Conservation (phyloP, 2,888 invertebrate species). For the Latrodectus hesperus region DNA sequence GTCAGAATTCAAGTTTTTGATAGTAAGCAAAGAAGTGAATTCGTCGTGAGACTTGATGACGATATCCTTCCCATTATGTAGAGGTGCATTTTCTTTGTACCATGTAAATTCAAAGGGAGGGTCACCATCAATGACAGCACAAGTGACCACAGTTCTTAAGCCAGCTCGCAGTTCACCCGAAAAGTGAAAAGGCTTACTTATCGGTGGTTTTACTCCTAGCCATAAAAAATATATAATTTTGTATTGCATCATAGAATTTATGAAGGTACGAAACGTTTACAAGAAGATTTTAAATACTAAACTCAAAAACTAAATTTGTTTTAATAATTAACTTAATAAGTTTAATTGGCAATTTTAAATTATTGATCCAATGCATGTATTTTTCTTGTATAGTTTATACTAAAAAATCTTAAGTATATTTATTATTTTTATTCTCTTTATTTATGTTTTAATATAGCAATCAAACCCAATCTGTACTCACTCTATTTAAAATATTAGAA, state of each 20-base stretch:
- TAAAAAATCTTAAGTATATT: too few species aligned
- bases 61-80: background rate
- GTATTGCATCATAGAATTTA: background rate
- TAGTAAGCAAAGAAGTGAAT: constrained; percentile 21
- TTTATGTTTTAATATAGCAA: too few species aligned
- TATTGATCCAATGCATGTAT: too few species aligned
- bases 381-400: too few species aligned
- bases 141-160: constrained; percentile 32
- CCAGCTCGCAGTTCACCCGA: constrained; percentile 20
- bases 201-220: constrained; percentile 17
- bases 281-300: too few species aligned
- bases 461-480: too few species aligned
- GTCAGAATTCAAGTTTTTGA: constrained; percentile 6
- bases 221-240: background rate
- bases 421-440: too few species aligned
- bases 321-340: too few species aligned
- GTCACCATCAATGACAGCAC: constrained; percentile 64
- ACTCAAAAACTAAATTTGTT: too few species aligned
- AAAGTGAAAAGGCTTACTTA: constrained; percentile 45
- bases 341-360: too few species aligned
- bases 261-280: too few species aligned
- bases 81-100: constrained; percentile 54
- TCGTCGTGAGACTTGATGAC: background rate
- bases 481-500: too few species aligned
- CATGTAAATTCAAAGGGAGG: constrained; percentile 66